A percentile compares a stretch with the other conserved stretches of the same genome.
These are phyloP conservation scores for Gallinago stenura DNA, from an alignment of 2,797 vertebrate species.

Conservation along the genomic window DNA sequence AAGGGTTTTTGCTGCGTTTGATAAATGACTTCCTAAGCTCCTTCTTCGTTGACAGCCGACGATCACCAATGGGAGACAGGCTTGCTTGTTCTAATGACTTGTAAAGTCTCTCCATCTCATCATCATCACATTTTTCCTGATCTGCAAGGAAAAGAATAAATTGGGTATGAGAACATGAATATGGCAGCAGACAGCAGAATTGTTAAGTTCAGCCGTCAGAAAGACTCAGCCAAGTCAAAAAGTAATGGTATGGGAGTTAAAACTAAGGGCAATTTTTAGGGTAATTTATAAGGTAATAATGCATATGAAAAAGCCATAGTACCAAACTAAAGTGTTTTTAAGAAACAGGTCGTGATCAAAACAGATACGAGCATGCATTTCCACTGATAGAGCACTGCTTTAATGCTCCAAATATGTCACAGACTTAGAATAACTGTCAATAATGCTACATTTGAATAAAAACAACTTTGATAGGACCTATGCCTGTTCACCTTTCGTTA, in stretches of 20 bases:
- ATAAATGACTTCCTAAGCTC: constrained; percentile 94
- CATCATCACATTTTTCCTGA: constrained; percentile 78
- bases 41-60: constrained; percentile 91
- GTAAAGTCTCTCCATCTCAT: constrained; percentile 96
- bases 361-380: neutral
- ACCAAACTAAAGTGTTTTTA: neutral
- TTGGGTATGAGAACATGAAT: neutral
- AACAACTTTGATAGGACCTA: neutral
- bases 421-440: neutral
- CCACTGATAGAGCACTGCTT: neutral
- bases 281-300: neutral
- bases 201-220: neutral
- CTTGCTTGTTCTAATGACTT: constrained; percentile 94
- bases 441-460: neutral
- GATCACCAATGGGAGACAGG: constrained; percentile 93
- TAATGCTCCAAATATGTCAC: neutral
- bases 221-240: neutral
- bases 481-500: neutral
- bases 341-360: neutral
- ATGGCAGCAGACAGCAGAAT: neutral
- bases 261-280: neutral
- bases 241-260: neutral
- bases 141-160: constrained; percentile 59
- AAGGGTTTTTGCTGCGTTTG: constrained; percentile 93
- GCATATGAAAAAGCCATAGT: neutral